Base-by-base conservation (phyloP, 1,140 invertebrate genomes). In the Cydia amplana region DNA sequence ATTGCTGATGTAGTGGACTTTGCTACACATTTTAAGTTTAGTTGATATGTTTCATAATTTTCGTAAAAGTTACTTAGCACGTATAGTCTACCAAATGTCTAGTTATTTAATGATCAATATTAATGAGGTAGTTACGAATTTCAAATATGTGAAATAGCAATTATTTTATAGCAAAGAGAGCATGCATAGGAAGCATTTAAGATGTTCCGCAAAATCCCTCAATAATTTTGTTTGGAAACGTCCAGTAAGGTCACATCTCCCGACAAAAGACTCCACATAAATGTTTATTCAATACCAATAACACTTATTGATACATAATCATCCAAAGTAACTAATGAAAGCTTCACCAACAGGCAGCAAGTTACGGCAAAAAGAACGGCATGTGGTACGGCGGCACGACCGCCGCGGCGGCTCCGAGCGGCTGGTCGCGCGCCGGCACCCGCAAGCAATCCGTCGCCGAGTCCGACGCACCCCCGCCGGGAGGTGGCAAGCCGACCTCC, bases 281-380 rank as follows among this genome's bases (percentile, higher is more conserved):
- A 40, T 10, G 36, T 9, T 40, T 40, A 7, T 18, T 55, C 16
- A 20, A 55, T 55, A 20, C 4, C 36, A 40, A 40, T 18, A 6
- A 55, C 23, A 9, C 9, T 23, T 60, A 60, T 4, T n/a, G n/a
- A n/a, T n/a, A n/a, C n/a, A n/a, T n/a, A n/a, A n/a, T n/a, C n/a
- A n/a, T n/a, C n/a, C n/a, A n/a, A n/a, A n/a, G n/a, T n/a, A n/a
- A 60, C 55, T 60, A 60, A 23, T 60, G 0, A 60, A 20, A 60
- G 49, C 32, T 77, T 78, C 72, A 12, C 9, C 63, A 25, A 79
- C 77, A 92, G 96, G 96, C 96, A 85, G 96, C 96, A 74, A 97
- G 96, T 90, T 97, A 97, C 93, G 96, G 96, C 72, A 97, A 97
- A 91, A 97, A 97, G 93, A 97, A 96, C 93, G 96, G 96, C 78